Evolutionary conservation across 2,888 invertebrate genomes (phyloP), one percentile per base, ranked within the genome.

Genomic region (Epiblema foenella): DNA sequence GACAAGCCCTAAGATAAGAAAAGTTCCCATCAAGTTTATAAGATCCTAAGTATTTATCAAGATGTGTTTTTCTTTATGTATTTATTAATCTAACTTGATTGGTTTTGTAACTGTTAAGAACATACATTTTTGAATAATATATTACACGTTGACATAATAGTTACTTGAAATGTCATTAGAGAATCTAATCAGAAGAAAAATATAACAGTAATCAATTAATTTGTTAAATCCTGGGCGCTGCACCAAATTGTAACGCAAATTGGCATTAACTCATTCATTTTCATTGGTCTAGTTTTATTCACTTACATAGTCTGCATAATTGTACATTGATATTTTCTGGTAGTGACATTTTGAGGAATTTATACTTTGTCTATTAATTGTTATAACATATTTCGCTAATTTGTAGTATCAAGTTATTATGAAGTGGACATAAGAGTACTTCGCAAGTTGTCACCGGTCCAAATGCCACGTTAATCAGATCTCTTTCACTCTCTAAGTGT

Each of bases 391-490:
- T 33, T 46, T 46, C 46, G 46, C 46, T n/a, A n/a, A n/a, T 46
- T n/a, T 46, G 8, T n/a, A 8, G n/a, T 46, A 46, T 46, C 12
- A 15, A 42, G 42, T 4, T n/a, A n/a, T 54, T 52, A 52, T 20
- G 24, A 20, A 54, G 20, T 15, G 52, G 52, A 29, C 1, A 73
- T 73, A 73, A 74, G 33, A 74, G 62, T 72, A 64, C 68, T 59
- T 46, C 60, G 39, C 72, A 68, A 68, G 64, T 67, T 66, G 71
- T 60, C 62, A 72, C 79, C 75, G 81, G 85, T 86, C 85, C 82
- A 82, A 84, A 84, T 83, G 83, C 82, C 82, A 75, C 77, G 70
- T 76, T 73, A 72, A 75, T 74, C 75, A 78, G 82, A 82, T 82
- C 82, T 82, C 81, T 79, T 78, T 80, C 76, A 77, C 78, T 73